Evolutionary conservation across 2,113 vertebrate species (phyloP).

Genomic region (Anguilla japonica): DNA sequence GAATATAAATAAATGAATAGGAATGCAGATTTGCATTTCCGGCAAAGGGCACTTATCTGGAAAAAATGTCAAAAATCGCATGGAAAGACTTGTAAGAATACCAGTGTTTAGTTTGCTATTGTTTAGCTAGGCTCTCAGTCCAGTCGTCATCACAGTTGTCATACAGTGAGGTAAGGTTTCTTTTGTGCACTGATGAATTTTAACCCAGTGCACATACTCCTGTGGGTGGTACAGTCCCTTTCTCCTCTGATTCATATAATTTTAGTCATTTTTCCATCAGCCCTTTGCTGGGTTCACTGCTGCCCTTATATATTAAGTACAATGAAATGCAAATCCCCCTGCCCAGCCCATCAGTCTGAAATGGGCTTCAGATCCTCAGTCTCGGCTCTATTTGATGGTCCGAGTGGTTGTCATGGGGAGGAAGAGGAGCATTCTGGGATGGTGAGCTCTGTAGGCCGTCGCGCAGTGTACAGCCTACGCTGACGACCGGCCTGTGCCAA

Average conservation of each 20-base stretch:
- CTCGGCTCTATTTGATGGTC: not conserved
- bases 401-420: too few relatives aligned
- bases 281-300: not conserved
- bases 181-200: too few relatives aligned
- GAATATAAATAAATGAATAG: not conserved
- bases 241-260: not conserved
- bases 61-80: too few relatives aligned
- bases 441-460: not conserved
- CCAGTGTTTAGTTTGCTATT: too few relatives aligned
- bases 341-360: not conserved
- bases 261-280: not conserved
- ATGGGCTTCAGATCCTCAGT: not conserved
- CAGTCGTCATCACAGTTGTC: too few relatives aligned
- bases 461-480: not conserved
- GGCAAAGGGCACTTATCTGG: too few relatives aligned
- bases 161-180: too few relatives aligned
- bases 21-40: too few relatives aligned
- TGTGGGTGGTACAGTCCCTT: not conserved
- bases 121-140: too few relatives aligned
- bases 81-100: too few relatives aligned
- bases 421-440: not conserved
- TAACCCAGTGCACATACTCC: not conserved
- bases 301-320: not conserved
- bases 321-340: not conserved
- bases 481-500: constrained; percentile 8